Evolutionary conservation across 2,888 invertebrate species (phyloP), one percentile per base, ranked within the genome.

Genomic region (Nycteola revayana): DNA sequence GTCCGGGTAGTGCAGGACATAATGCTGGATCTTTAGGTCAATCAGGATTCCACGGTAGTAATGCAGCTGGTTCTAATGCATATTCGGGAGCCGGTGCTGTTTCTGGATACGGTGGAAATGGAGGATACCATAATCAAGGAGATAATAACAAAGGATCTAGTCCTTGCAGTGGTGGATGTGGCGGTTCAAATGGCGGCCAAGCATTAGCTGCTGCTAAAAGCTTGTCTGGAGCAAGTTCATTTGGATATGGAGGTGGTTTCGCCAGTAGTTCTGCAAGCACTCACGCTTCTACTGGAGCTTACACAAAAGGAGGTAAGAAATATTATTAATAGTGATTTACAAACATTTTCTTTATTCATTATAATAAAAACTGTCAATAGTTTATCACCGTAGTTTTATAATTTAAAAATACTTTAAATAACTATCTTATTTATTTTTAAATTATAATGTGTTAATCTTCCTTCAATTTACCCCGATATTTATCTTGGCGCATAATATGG

Each of bases 211-310:
- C 58, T 20, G 76, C 78, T 1, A 78, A 73, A 36, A 75, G 77
- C 37, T 45, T 65, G n/a, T 68, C 80, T 1, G 66, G 56, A 2
- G 60, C 66, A 1, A 49, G 53, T 21, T 52, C 60, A 3, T 60
- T 48, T 24, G 60, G 54, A 7, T 2, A 51, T 40, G 72, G 66
- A 22, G 67, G 74, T 29, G 71, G 73, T 49, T 81, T 68, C 32
- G 72, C 83, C n/a, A 68, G 76, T 47, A 81, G 81, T 39, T 75
- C 78, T 11, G 76, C 83, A n/a, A 63, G 66, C 10, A 79, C 83
- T 3, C 78, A 83, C 32, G 75, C 83, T 9, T 65, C 75, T 10
- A 55, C 81, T 21, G 82, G 83, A 44, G 69, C 74, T 18, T 63
- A 61, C 27, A 69, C 70, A 20, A 84, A 84, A 79, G 81, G 78